Base-by-base conservation (phyloP, 2,113 vertebrate genomes). In the Epinephelus fuscoguttatus region DNA sequence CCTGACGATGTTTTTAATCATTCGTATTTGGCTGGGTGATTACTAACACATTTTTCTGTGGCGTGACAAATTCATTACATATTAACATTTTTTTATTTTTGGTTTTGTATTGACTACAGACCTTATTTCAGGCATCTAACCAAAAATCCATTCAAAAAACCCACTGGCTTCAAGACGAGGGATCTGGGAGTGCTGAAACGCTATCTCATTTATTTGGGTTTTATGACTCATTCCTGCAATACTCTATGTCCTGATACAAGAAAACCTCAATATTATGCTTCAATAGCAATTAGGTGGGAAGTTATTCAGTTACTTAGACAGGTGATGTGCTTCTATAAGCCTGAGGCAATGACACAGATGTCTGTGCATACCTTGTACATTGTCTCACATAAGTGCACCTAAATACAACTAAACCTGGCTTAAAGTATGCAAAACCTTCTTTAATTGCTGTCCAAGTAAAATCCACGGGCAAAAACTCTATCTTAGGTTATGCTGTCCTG, bases 401-500 rank as follows among this genome's bases (percentile, higher is more conserved):
- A 55, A 77, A 81, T 37, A 60, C 61, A 82, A 57, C 57, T 49
- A 85, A 80, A 66, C 52, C 25, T 23, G 56, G 47, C 12, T 19
- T 40, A 59, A 70, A 56, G 23, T 76, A 23, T 73, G 69, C 23
- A 61, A 73, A 81, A 57, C 27, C 25, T 13, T 75, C 70, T 75
- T 70, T 55, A 62, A 82, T 76, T 80, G 40, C 78, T 70, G n/a
- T 82, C 61, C 49, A 75, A 82, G 75, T 63, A 57, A 86, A 81
- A 59, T 63, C 64, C 40, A 23, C 14, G 25, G 76, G 64, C 66
- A 79, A 52, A 47, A 81, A 45, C 75, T 69, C 76, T 67, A 45
- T 80, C 84, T 83, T 77, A 84, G 91, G 90, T 94, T 94, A 91
- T 84, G 57, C 75, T 92, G 91, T 91, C 90, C 89, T 89, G 84